Percentiles rank a stretch among this genome's conserved stretches.
Evolutionary conservation across 2,797 vertebrate genomes (phyloP).

Genomic region (Glossophaga mutica): DNA sequence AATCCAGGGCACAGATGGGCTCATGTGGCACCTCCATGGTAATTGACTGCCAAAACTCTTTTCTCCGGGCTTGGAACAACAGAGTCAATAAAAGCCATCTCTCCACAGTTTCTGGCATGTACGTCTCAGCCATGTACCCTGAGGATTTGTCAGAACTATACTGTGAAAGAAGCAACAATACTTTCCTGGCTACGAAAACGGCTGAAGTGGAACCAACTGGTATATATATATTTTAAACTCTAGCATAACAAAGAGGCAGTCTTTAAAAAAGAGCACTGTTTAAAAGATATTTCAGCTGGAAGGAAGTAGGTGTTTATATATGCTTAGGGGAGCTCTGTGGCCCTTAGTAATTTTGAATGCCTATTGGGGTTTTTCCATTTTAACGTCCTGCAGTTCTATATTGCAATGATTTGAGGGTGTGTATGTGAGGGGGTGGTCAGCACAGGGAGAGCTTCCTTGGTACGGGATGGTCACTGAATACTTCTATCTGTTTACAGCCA

Average conservation of each 20-base stretch:
- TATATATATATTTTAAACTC: background rate
- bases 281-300: conserved; percentile 29
- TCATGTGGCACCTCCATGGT: background rate
- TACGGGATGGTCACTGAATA: background rate
- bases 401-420: background rate
- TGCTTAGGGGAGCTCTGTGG: background rate
- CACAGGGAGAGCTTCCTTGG: background rate
- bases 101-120: background rate
- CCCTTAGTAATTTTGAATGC: background rate
- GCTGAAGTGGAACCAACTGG: conserved; percentile 11
- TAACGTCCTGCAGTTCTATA: background rate
- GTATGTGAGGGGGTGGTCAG: background rate
- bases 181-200: background rate
- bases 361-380: background rate
- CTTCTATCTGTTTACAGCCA: background rate
- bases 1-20: conserved; percentile 71
- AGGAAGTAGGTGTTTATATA: conserved; percentile 7
- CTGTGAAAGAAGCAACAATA: background rate
- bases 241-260: conserved; percentile 3
- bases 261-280: background rate
- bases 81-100: conserved; percentile 7
- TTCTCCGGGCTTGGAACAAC: conserved; percentile 31
- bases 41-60: conserved; percentile 43
- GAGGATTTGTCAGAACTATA: background rate
- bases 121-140: background rate